Evolutionary conservation across 2,797 vertebrate genomes (phyloP), one percentile per base, ranked within the genome.

Genomic region (Micromesistius poutassou): DNA sequence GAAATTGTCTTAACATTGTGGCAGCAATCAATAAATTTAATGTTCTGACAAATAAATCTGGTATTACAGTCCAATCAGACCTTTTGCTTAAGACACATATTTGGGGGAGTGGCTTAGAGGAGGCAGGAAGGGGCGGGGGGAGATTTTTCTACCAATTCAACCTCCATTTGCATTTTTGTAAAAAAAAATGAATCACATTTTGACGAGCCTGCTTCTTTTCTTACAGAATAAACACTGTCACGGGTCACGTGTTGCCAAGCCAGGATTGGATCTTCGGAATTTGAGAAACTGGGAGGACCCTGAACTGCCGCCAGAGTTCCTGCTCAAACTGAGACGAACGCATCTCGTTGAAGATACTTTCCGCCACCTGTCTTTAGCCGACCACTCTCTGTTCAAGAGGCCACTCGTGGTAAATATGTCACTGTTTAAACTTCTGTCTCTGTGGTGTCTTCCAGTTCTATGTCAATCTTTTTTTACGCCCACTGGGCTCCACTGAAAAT

Each of bases 261-360:
- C 73, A n/a, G n/a, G n/a, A n/a, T n/a, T n/a, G n/a, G n/a, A n/a
- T n/a, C n/a, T n/a, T n/a, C n/a, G n/a, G 0, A n/a, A 0, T 1
- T 77, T 1, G 0, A 0, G 0, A 0, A 0, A n/a, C 0, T 0
- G 1, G 0, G 0, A 6, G 7, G 28, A 75, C 2, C 22, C 77
- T 4, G 0, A 79, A 1, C 74, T 83, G 0, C 74, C 85, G 0
- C 88, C 89, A 0, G 55, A 89, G 73, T 85, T 93, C 74, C 77
- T 77, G 74, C 76, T 95, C 10, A 79, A n/a, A 22, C 73, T 95
- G 71, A 93, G 92, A 78, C 86, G 90, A 30, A 74, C 77, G 31
- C 89, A 90, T 38, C 80, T 95, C 25, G 71, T 94, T 0, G 92
- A 94, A 77, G 93, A 94, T 85, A 90, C 93, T 78, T 94, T 94